Evolutionary conservation across 2,797 vertebrate species (phyloP).

Genomic region (Mionectes olivaceus): DNA sequence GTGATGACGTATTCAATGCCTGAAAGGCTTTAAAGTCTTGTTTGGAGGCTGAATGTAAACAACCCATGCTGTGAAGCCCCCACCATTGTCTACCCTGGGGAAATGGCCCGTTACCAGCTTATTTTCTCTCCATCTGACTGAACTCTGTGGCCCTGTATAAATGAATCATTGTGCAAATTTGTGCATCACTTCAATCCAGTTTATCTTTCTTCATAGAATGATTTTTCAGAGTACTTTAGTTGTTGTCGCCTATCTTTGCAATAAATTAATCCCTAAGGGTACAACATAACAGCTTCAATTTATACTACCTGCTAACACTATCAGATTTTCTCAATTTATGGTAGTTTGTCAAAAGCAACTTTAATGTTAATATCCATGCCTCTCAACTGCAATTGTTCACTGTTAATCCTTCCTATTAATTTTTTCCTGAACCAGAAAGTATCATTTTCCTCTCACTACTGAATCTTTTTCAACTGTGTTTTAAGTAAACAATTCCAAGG

Average conservation of each 20-base stretch:
- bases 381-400: background rate
- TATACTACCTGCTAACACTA: constrained; percentile 10
- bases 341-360: constrained; percentile 17
- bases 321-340: constrained; percentile 14
- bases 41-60: background rate
- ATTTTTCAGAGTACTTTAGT: constrained; percentile 21
- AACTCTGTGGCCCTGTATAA: constrained; percentile 20
- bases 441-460: background rate
- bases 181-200: constrained; percentile 22
- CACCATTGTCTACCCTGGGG: background rate
- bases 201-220: constrained; percentile 1
- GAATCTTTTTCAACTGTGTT: background rate
- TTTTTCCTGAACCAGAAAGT: background rate
- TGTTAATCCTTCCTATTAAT: constrained; percentile 12
- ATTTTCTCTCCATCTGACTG: constrained; percentile 11
- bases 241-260: background rate
- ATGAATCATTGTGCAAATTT: constrained; percentile 5
- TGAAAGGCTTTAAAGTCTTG: background rate
- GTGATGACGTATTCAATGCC: background rate
- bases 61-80: background rate
- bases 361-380: background rate
- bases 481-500: background rate
- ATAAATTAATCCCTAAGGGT: constrained; percentile 28
- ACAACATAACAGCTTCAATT: constrained; percentile 23
- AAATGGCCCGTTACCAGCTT: constrained; percentile 4